Evolutionary conservation across 1,140 invertebrate species (phyloP).

Genomic region (Sitophilus oryzae): DNA sequence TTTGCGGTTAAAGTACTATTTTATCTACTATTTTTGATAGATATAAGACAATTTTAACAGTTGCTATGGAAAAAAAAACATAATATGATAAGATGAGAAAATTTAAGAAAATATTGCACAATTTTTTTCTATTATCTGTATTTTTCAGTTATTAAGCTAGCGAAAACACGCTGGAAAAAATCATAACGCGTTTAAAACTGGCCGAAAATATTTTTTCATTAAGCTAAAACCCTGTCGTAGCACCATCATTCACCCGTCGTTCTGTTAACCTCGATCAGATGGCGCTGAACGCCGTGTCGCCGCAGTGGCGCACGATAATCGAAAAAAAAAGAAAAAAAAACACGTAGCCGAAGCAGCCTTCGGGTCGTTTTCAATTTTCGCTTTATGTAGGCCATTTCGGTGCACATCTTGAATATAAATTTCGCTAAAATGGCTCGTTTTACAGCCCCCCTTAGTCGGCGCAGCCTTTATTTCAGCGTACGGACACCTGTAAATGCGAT

Average conservation of each 20-base stretch:
- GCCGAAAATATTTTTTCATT: too few species aligned
- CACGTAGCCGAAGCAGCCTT: conserved; percentile 1
- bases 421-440: conserved; percentile 1
- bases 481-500: background rate
- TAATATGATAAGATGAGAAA: too few species aligned
- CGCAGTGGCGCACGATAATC: background rate
- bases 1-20: too few species aligned
- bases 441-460: background rate
- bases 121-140: too few species aligned
- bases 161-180: too few species aligned
- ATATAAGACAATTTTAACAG: too few species aligned
- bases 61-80: too few species aligned
- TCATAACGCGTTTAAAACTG: too few species aligned
- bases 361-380: conserved; percentile 14
- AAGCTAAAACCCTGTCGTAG: background rate
- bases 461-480: background rate
- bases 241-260: background rate
- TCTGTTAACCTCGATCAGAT: background rate
- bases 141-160: too few species aligned
- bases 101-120: too few species aligned
- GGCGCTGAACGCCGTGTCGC: background rate
- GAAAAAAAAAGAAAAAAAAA: too few species aligned
- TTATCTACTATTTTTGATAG: too few species aligned
- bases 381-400: conserved; percentile 10
- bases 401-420: conserved; percentile 19